Percentiles rank a stretch among this genome's conserved stretches.
Conservation (phyloP, 2,113 vertebrate genomes). For the Spilogale gracilis region DNA sequence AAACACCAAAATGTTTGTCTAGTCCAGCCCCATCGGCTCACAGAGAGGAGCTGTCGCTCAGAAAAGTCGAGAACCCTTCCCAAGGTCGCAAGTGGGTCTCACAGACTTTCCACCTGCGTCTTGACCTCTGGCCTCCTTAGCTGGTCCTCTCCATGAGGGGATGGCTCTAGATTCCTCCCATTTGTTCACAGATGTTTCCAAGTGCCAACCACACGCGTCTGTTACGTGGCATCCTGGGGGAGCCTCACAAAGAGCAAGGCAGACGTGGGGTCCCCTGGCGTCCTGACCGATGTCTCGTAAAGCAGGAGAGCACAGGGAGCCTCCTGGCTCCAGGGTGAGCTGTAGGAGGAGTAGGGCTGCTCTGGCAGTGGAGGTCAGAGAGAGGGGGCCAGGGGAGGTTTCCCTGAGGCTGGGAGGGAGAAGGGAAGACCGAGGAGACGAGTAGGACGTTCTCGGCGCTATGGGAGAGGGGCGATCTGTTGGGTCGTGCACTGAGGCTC, state of each 20-base stretch:
- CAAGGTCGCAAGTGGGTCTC: neutral
- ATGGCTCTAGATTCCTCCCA: neutral
- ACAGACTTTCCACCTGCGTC: neutral
- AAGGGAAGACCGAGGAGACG: neutral
- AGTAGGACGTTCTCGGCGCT: neutral
- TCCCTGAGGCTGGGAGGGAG: accelerated
- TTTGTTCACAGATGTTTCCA: neutral
- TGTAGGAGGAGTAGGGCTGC: accelerated
- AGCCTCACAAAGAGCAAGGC: accelerated
- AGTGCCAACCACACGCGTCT: accelerated
- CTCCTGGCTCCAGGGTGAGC: accelerated
- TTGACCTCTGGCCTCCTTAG: neutral
- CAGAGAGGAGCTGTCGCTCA: neutral
- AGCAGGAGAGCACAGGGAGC: accelerated
- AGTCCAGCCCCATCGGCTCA: too few species aligned
- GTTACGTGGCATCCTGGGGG: too few species aligned
- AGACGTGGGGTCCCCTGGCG: accelerated
- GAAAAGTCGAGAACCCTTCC: neutral
- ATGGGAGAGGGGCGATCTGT: neutral
- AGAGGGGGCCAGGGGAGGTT: neutral
- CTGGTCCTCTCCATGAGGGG: accelerated
- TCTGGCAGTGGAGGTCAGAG: accelerated
- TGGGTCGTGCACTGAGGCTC: accelerated
- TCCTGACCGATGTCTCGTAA: too few species aligned
- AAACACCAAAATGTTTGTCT: neutral